Percentiles rank a stretch among this genome's conserved stretches.
These are phyloP conservation scores for Myotis davidii DNA, from an alignment of 2,113 vertebrate species.

Conservation along the genomic window DNA sequence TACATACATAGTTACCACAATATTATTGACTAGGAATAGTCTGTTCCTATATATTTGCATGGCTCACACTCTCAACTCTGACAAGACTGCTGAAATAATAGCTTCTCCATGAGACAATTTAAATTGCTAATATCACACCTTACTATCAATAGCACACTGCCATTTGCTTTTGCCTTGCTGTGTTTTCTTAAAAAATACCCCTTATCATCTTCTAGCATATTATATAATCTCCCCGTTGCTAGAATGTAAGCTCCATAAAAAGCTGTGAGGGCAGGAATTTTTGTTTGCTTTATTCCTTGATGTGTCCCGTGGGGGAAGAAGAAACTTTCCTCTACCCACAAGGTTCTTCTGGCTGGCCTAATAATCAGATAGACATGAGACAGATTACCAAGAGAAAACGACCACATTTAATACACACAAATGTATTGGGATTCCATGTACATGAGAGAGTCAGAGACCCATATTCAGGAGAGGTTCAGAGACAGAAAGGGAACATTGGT, in stretches of 20 bases:
- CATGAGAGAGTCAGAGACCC: background rate
- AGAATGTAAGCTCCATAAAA: background rate
- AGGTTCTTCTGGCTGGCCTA: background rate
- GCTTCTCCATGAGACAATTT: background rate
- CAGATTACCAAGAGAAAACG: background rate
- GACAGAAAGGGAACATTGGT: background rate
- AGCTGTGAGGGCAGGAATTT: background rate
- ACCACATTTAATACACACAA: background rate
- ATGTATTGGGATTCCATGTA: background rate
- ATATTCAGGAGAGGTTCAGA: background rate
- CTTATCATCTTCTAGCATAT: background rate
- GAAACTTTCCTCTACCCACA: background rate
- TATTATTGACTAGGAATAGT: background rate
- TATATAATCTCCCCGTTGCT: background rate
- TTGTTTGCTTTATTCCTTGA: slow-evolving; percentile 30
- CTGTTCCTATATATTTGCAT: slow-evolving; percentile 28
- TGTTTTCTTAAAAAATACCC: background rate
- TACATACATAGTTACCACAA: background rate
- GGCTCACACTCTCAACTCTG: background rate
- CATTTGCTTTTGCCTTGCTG: slow-evolving; percentile 21
- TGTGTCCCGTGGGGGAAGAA: background rate
- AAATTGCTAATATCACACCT: background rate
- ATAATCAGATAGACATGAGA: background rate
- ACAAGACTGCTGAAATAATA: background rate
- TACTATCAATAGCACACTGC: background rate